A percentile compares a stretch with the other conserved stretches of the same genome.
These are phyloP conservation scores for Physocephala rufipes DNA, from an alignment of 2,888 invertebrate species.

Conservation along the genomic window DNA sequence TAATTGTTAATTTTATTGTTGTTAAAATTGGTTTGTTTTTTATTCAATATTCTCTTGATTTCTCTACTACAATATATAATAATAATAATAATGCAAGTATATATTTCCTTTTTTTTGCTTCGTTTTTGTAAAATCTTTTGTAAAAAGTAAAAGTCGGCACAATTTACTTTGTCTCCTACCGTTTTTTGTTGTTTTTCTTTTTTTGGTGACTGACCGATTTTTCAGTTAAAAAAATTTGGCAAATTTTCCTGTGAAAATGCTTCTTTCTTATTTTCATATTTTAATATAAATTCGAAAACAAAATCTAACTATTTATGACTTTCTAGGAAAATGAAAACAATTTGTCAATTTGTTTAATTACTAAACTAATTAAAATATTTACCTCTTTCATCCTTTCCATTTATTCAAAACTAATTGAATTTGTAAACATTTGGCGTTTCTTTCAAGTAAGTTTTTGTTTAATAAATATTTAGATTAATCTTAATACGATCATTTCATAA, in stretches of 20 bases:
- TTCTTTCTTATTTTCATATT: too few species aligned
- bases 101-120: slow-evolving; percentile 5
- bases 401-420: too few species aligned
- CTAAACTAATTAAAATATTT: neutral
- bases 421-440: too few species aligned
- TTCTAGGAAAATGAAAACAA: neutral
- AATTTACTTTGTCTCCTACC: slow-evolving; percentile 24
- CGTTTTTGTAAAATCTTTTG: slow-evolving; percentile 22
- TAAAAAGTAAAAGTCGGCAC: slow-evolving; percentile 36
- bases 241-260: neutral
- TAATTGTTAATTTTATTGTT: neutral
- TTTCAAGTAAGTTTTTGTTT: too few species aligned
- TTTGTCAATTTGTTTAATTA: neutral
- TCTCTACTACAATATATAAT: slow-evolving; percentile 21
- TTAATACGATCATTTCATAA: too few species aligned
- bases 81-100: slow-evolving; percentile 8
- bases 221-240: slow-evolving; percentile 25
- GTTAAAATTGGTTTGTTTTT: neutral
- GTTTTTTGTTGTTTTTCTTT: neutral
- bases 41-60: neutral
- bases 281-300: too few species aligned
- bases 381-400: too few species aligned
- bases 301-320: too few species aligned
- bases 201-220: too few species aligned
- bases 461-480: too few species aligned